Base-by-base conservation (phyloP, 1,140 invertebrate genomes). In the Lerema accius region DNA sequence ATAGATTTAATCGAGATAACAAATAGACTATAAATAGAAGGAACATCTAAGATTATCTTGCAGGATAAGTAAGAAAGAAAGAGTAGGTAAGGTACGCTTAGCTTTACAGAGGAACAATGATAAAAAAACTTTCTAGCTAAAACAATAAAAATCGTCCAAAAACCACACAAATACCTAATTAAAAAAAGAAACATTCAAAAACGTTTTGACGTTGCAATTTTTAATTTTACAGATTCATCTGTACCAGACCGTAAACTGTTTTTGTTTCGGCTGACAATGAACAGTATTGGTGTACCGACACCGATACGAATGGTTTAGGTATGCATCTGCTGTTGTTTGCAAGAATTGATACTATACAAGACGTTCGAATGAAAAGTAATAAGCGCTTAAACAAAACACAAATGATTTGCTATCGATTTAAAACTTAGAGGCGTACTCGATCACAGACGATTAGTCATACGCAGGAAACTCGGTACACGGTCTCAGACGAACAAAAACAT, bases 391-490 rank as follows among this genome's bases (percentile, higher is more conserved):
- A 67, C 55, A 53, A 68, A 69, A 63, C 72, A 73, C 77, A 67
- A 76, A 46, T 78, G 70, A 73, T 76, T 68, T 63, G 72, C 56
- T 63, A 74, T 72, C 72, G 71, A 78, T 71, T 73, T 67, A 78
- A 72, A 72, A 78, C 35, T 37, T 37, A n/a, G 35, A 11, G 35
- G 67, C 67, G 60, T 65, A 65, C 63, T 73, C 69, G 67, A 76
- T 73, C 72, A 61, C 68, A 67, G 61, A 46, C 69, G 55, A 76
- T 78, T 77, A 79, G 74, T 78, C 78, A 77, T 65, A 76, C 71
- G 58, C 61, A 73, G 51, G 59, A 49, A 56, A 71, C 61, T 61
- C 55, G 53, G 65, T 60, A 64, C 65, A 66, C 60, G 45, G 58
- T 68, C 23, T 42, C 15, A 55, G 56, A 63, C 50, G 26, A 62